Percentiles rank a stretch among this genome's conserved stretches.
These are phyloP conservation scores for Cyprinus carpio DNA, from an alignment of 2,113 vertebrate genomes.

Conservation along the genomic window DNA sequence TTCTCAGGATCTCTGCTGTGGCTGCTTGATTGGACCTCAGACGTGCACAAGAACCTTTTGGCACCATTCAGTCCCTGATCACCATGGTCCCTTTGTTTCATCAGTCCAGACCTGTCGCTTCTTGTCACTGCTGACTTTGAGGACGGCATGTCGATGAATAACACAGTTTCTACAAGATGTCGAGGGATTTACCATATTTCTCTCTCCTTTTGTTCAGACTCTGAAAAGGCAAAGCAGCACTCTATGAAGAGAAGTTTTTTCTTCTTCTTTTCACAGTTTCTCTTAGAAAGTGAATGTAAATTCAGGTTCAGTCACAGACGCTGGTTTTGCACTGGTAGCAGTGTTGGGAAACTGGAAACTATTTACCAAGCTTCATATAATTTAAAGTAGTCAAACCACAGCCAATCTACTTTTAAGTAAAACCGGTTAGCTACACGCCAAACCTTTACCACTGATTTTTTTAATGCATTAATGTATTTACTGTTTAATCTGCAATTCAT, in stretches of 20 bases:
- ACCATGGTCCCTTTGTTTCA: not conserved
- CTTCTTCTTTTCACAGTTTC: constrained; percentile 24
- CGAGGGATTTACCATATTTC: not conserved
- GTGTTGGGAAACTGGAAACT: not conserved
- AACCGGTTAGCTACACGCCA: not conserved
- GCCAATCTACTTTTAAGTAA: not conserved
- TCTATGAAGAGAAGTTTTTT: not conserved
- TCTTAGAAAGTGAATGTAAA: constrained; percentile 39
- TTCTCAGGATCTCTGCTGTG: not conserved
- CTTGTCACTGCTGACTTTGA: not conserved
- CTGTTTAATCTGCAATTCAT: not conserved
- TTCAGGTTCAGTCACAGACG: constrained; percentile 32
- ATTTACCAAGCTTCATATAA: constrained; percentile 1
- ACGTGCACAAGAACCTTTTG: constrained; percentile 3
- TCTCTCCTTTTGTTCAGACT: constrained; percentile 28
- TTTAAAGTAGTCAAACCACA: not conserved
- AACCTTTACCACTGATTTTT: not conserved
- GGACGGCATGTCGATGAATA: not conserved
- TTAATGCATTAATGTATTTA: not conserved
- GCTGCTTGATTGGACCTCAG: not conserved
- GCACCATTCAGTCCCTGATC: constrained; percentile 6
- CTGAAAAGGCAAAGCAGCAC: constrained; percentile 29
- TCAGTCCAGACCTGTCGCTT: not conserved
- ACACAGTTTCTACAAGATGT: constrained; percentile 11
- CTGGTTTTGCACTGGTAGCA: not conserved